Base-by-base conservation (phyloP, 2,113 vertebrate genomes). In the Poeciliopsis retropinna region DNA sequence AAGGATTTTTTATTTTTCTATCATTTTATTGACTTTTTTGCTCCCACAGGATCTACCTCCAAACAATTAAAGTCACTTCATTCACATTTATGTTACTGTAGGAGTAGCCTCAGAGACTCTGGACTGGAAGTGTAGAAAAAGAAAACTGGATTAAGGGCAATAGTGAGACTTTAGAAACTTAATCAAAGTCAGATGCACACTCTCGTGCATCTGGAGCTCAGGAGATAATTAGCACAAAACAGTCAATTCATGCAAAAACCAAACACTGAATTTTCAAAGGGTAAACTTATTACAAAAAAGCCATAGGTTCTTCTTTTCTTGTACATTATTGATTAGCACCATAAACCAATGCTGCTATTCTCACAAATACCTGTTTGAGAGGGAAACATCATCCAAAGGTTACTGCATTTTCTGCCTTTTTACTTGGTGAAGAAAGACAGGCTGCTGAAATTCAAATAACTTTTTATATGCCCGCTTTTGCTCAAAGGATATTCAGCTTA, bases 1-100 rank as follows among this genome's bases (percentile, higher is more conserved):
- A 60, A 69, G 75, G 25, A 76, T 81, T 71, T 65, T 37, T 82
- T 54, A 72, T 72, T 28, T 75, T 73, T n/a, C 74, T 27, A 25
- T 70, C 41, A 61, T 61, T 84, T 80, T 64, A 76, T 74, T 76
- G 71, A 79, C 37, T 71, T 86, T 81, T 79, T 80, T 71, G 70
- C 61, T 39, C 27, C 28, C 75, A 30, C 39, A 72, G 65, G 73
- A 82, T 22, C 79, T 54, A 64, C 76, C 74, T 76, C 70, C 62
- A 54, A 41, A 31, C 76, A 80, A 66, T 80, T 82, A 85, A 67
- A 82, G 77, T 60, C 19, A 78, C 67, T 70, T 77, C 76, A 80
- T 82, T 80, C 76, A 73, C 82, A 78, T 84, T 84, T 80, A 87
- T 74, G 67, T 19, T 67, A 64, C 79, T 79, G 64, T 6, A 65